Base-by-base conservation (phyloP, 2,888 invertebrate species). In the Petrophora chlorosata region DNA sequence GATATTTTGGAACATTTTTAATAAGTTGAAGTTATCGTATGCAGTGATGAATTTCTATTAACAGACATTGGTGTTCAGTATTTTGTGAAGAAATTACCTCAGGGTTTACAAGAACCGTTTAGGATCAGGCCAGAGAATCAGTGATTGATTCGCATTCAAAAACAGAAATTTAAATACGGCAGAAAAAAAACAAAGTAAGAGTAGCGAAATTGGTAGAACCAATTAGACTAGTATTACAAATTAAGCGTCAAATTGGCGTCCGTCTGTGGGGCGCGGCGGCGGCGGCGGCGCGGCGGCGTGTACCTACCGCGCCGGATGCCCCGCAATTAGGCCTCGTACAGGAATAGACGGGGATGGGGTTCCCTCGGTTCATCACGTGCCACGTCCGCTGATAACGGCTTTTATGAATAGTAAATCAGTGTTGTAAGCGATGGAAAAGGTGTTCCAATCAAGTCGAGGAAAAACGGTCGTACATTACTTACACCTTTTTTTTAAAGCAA, bases 261-360 rank as follows among this genome's bases (percentile, higher is more conserved):
- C 38, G 38, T 26, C 40, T 16, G 29, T 13, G 3, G 42, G 48
- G 48, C 26, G 48, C 36, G 48, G 26, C 36, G 9, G 25, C 23
- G 23, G 23, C 8, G 3, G 25, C 10, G 17, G 26, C 23, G n/a
- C n/a, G n/a, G 13, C 14, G 17, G 26, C 23, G 30, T 14, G 45
- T 9, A 16, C 23, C 5, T 22, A 14, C 16, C 4, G 17, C 22
- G 35, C 52, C 57, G 54, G 57, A 54, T 57, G 52, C 42, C 12
- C 32, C n/a, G 49, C 39, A 52, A 52, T 54, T 50, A 58, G 57
- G 46, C 26, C 48, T 49, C 48, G 36, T 9, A 23, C 35, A 23
- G 46, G 47, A 45, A 47, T 54, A 54, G 44, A 51, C 29, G 34
- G 34, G 40, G 34, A 29, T 35, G 32, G 49, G 38, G 36, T 38